Evolutionary conservation across 2,888 invertebrate genomes (phyloP).

Genomic region (Heliconius ethilla): DNA sequence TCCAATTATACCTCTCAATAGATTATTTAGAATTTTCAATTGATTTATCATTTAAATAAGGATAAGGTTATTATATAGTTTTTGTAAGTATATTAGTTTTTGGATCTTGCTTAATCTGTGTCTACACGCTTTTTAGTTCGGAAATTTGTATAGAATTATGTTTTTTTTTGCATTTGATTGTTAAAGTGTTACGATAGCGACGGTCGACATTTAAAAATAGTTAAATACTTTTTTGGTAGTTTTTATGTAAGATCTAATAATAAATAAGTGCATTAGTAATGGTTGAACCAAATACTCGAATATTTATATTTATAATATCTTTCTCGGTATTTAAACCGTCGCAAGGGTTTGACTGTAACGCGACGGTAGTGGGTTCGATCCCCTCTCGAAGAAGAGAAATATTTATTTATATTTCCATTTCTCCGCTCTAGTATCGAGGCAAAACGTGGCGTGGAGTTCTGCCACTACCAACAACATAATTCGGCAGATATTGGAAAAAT

Average conservation of each 20-base stretch:
- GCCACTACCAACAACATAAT: too few relatives aligned
- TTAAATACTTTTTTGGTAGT: background rate
- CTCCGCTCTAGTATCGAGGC: too few relatives aligned
- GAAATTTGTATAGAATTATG: background rate
- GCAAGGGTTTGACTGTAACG: too few relatives aligned
- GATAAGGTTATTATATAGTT: constrained; percentile 20
- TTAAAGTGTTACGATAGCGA: background rate
- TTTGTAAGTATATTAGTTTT: background rate
- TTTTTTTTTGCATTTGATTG: background rate
- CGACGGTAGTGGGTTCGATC: too few relatives aligned
- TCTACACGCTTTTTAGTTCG: constrained; percentile 6
- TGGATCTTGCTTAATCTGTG: constrained; percentile 11
- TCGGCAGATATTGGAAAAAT: too few relatives aligned
- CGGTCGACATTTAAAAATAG: background rate
- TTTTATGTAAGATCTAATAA: constrained; percentile 4
- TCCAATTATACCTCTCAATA: constrained; percentile 30
- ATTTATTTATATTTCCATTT: too few relatives aligned
- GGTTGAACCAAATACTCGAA: background rate
- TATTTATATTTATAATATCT: too few relatives aligned
- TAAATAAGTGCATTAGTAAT: background rate
- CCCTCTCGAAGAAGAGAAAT: too few relatives aligned
- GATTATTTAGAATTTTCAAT: constrained; percentile 23
- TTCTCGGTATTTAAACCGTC: too few relatives aligned
- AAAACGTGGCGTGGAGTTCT: too few relatives aligned
- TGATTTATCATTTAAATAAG: constrained; percentile 20